Evolutionary conservation across 2,113 vertebrate species (phyloP).

Genomic region (Grallaria varia): DNA sequence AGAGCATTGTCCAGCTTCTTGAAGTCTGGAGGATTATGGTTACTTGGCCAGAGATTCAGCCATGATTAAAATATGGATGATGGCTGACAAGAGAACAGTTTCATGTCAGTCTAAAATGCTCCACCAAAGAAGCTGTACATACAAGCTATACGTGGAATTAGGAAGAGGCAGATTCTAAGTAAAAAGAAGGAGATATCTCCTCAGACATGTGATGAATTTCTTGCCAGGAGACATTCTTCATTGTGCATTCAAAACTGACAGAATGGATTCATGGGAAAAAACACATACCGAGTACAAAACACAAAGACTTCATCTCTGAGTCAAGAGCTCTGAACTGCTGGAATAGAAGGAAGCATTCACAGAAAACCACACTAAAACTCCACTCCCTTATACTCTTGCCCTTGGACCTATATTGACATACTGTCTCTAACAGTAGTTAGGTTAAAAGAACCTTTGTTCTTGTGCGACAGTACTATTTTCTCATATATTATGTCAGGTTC

Average conservation of each 20-base stretch:
- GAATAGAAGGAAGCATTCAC: background rate
- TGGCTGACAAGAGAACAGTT: background rate
- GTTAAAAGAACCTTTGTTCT: background rate
- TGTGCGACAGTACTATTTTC: accelerated
- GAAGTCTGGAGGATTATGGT: background rate
- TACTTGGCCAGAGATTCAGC: background rate
- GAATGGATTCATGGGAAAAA: background rate
- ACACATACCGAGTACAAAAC: background rate
- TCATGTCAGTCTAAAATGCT: background rate
- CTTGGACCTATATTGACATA: background rate
- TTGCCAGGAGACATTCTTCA: background rate
- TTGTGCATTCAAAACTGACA: background rate
- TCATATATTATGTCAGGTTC: background rate
- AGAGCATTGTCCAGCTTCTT: background rate
- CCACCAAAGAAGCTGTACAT: background rate
- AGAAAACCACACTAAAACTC: background rate
- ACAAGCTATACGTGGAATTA: background rate
- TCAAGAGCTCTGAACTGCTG: background rate
- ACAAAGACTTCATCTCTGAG: background rate
- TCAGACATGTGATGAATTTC: background rate
- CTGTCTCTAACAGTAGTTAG: background rate
- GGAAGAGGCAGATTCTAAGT: background rate
- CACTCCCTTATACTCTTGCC: background rate
- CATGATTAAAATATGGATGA: background rate
- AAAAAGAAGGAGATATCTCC: background rate